Conservation (phyloP, 2,888 invertebrate genomes). For the Zonitis immaculata region DNA sequence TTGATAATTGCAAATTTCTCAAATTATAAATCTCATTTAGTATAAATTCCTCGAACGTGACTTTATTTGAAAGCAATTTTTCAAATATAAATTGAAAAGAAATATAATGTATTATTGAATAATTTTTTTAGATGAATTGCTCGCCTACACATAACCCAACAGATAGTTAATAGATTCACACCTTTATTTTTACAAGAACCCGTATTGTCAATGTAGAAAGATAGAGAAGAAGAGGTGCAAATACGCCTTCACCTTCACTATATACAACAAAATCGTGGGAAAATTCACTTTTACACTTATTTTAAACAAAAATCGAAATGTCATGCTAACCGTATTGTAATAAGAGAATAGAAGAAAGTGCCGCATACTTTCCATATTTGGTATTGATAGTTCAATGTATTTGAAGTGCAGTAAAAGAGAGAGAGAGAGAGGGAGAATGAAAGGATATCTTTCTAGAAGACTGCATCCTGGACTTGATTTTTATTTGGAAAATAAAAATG, state of each 20-base stretch:
- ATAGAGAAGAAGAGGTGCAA: neutral
- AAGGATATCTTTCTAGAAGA: neutral
- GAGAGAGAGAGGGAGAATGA: neutral
- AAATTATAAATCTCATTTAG: neutral
- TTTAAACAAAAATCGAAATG: neutral
- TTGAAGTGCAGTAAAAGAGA: neutral
- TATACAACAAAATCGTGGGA: no score
- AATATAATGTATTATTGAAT: neutral
- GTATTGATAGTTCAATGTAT: neutral
- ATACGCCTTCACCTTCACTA: neutral
- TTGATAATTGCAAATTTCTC: neutral
- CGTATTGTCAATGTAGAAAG: neutral
- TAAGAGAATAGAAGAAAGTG: conserved; percentile 1
- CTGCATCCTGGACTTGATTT: neutral
- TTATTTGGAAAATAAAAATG: no score
- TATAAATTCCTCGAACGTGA: conserved; percentile 16
- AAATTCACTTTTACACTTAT: neutral
- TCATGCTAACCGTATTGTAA: neutral
- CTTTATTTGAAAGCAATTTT: conserved; percentile 7
- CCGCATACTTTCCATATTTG: neutral
- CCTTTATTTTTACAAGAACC: neutral
- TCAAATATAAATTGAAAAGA: neutral
- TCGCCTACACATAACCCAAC: neutral
- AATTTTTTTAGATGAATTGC: neutral
- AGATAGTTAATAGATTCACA: neutral